phyloP scores from a whole-genome alignment of 2,113 vertebrate genomes.

The Lasiurus cinereus region DNA sequence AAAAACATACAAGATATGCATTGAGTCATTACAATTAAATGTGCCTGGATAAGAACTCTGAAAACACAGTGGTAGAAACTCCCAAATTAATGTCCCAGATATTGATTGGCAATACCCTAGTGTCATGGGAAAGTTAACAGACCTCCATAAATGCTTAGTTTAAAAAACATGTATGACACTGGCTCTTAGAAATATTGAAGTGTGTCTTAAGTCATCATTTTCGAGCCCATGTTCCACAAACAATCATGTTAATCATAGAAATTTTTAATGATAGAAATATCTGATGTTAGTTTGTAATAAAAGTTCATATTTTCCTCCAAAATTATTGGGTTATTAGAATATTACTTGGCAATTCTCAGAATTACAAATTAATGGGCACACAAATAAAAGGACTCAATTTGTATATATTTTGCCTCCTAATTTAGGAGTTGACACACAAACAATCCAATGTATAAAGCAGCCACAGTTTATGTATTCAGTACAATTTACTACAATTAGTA shows the following conservation, averaged over 20 bases:
- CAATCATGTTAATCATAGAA: not conserved
- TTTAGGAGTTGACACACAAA: conserved; percentile 2
- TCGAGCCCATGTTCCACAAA: not conserved
- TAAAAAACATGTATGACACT: not conserved
- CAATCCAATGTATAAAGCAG: not conserved
- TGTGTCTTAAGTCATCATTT: not conserved
- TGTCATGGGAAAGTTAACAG: not conserved
- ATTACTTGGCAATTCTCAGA: not conserved
- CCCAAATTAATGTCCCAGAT: not conserved
- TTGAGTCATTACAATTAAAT: not conserved
- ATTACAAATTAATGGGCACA: conserved; percentile 1
- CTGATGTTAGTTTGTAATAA: not conserved
- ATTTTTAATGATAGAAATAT: conserved; percentile 35
- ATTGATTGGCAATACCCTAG: not conserved
- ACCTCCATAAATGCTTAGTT: not conserved
- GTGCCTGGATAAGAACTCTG: not conserved
- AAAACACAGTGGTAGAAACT: not conserved
- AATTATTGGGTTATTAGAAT: conserved; percentile 21
- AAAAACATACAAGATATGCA: conserved; percentile 35
- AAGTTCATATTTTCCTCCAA: conserved; percentile 41
- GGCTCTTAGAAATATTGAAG: conserved; percentile 3
- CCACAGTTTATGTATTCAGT: not conserved
- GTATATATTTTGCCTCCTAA: not conserved
- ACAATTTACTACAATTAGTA: not conserved
- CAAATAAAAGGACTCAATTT: conserved; percentile 7